Evolutionary conservation across 2,888 invertebrate genomes (phyloP).

Genomic region (Plagodis pulveraria): DNA sequence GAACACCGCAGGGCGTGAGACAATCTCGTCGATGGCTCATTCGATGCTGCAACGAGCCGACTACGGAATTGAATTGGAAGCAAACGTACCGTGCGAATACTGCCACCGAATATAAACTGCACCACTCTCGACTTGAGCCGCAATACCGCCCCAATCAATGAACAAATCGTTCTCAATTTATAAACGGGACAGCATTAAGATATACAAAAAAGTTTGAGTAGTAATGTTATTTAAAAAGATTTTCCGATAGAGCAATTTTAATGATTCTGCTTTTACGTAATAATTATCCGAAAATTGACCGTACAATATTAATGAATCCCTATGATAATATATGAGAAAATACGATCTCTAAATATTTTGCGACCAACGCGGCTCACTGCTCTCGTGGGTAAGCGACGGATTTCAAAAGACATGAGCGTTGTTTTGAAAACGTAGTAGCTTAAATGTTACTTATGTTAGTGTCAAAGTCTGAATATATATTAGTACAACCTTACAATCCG

Average conservation of each 20-base stretch:
- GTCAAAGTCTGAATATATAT: too few species aligned
- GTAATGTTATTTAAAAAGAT: too few species aligned
- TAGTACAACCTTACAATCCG: too few species aligned
- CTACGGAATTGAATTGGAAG: slow-evolving; percentile 80
- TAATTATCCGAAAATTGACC: too few species aligned
- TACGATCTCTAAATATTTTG: slow-evolving; percentile 7
- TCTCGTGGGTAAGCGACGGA: not conserved
- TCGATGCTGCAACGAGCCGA: slow-evolving; percentile 78
- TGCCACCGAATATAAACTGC: slow-evolving; percentile 76
- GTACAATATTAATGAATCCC: too few species aligned
- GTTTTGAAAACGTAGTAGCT: slow-evolving; percentile 9
- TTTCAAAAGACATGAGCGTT: slow-evolving; percentile 1
- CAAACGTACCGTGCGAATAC: slow-evolving; percentile 78
- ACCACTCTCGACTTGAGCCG: slow-evolving; percentile 62
- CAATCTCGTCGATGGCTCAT: slow-evolving; percentile 79
- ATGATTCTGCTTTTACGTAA: too few species aligned
- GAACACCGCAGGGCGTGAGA: slow-evolving; percentile 55
- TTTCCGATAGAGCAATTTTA: too few species aligned
- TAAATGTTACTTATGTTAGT: not conserved
- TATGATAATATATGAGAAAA: slow-evolving; percentile 13
- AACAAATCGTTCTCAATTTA: slow-evolving; percentile 48
- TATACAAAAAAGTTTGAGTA: slow-evolving; percentile 1
- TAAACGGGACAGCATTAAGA: slow-evolving; percentile 21
- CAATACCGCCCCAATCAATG: slow-evolving; percentile 57
- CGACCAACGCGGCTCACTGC: not conserved